Conservation (phyloP, 2,888 invertebrate genomes). For the Argyresthia albistria region DNA sequence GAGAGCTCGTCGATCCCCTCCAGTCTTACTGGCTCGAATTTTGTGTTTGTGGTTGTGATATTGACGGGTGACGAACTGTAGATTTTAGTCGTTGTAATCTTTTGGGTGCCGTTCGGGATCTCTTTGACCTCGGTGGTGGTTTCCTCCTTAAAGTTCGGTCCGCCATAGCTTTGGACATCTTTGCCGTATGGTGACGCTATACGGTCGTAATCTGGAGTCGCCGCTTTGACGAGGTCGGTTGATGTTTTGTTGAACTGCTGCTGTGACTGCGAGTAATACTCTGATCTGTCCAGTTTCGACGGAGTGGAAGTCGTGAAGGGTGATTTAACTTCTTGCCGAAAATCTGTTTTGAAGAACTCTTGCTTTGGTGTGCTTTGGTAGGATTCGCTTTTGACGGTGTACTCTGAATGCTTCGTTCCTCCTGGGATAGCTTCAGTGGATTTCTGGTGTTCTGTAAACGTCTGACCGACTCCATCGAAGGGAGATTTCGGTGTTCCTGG, state of each 20-base stretch:
- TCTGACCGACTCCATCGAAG: slow-evolving; percentile 53
- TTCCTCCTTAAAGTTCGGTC: slow-evolving; percentile 61
- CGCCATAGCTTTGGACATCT: slow-evolving; percentile 48
- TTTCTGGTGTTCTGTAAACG: slow-evolving; percentile 53
- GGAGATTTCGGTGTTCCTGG: slow-evolving; percentile 25
- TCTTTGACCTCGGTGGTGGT: slow-evolving; percentile 67
- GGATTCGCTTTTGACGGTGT: slow-evolving; percentile 49
- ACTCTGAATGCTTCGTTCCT: slow-evolving; percentile 55
- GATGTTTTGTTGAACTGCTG: slow-evolving; percentile 21
- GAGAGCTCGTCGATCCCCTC: slow-evolving; percentile 68
- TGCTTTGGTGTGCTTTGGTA: slow-evolving; percentile 55
- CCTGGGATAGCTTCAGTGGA: slow-evolving; percentile 58
- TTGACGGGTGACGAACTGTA: slow-evolving; percentile 72
- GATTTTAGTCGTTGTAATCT: slow-evolving; percentile 70
- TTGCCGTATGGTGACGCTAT: slow-evolving; percentile 58
- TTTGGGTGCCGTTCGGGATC: slow-evolving; percentile 69
- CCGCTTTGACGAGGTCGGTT: slow-evolving; percentile 48
- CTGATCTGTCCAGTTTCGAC: slow-evolving; percentile 36
- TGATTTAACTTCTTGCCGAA: slow-evolving; percentile 45
- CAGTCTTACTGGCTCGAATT: slow-evolving; percentile 57
- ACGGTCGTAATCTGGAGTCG: slow-evolving; percentile 52
- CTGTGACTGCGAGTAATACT: slow-evolving; percentile 20
- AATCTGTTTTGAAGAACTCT: slow-evolving; percentile 42
- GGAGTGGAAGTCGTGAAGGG: slow-evolving; percentile 55
- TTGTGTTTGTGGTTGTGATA: slow-evolving; percentile 58